Evolutionary conservation across 2,113 vertebrate species (phyloP).

Genomic region (Anser cygnoides): DNA sequence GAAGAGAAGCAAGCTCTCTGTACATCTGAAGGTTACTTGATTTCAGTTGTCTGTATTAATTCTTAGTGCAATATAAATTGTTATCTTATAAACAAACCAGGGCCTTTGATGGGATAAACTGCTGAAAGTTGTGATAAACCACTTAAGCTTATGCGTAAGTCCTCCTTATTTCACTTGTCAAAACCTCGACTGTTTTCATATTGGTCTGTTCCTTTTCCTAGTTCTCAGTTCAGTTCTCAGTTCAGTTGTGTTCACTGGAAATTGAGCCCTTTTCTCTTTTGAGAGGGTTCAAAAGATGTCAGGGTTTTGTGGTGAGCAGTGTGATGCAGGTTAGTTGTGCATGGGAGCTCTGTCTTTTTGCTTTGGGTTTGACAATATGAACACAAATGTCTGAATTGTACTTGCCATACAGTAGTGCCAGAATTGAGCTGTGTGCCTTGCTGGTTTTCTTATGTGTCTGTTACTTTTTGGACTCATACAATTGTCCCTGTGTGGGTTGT

Average conservation of each 20-base stretch:
- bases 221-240: slow-evolving; percentile 41
- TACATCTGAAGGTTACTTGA: background rate
- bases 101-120: background rate
- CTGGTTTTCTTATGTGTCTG: background rate
- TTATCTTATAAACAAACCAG: background rate
- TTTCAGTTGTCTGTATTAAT: background rate
- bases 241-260: slow-evolving; percentile 36
- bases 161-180: background rate
- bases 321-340: background rate
- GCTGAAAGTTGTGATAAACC: background rate
- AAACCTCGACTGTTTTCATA: background rate
- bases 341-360: background rate
- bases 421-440: background rate
- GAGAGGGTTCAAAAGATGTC: background rate
- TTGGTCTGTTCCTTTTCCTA: slow-evolving; percentile 37
- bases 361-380: background rate
- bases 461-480: background rate
- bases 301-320: background rate
- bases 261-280: background rate
- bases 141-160: background rate
- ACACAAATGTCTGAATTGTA: background rate
- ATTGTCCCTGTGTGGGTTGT: background rate
- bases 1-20: background rate
- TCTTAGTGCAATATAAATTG: background rate
- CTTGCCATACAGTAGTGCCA: background rate